These are phyloP conservation scores for Latrodectus geometricus DNA, from an alignment of 1,140 invertebrate genomes.

Conservation along the genomic window DNA sequence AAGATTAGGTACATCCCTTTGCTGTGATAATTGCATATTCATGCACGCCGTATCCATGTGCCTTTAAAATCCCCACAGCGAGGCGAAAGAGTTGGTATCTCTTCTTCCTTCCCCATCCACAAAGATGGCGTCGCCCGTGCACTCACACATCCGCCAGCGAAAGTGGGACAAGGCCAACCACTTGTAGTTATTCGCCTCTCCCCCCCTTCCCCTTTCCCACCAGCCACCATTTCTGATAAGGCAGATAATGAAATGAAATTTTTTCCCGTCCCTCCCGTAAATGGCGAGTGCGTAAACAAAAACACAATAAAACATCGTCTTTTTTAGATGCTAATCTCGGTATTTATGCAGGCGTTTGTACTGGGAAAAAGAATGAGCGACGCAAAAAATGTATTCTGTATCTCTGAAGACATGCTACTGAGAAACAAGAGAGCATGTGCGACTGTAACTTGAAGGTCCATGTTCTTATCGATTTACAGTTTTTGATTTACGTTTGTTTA, in stretches of 20 bases:
- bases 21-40: not conserved
- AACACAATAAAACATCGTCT: no score
- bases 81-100: not conserved
- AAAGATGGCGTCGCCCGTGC: conserved; percentile 33
- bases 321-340: no score
- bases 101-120: conserved; percentile 16
- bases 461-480: no score
- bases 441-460: no score
- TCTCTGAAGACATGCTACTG: no score
- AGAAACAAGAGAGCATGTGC: no score
- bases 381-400: no score
- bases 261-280: not conserved
- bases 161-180: conserved; percentile 59
- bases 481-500: no score
- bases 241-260: conserved; percentile 28
- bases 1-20: not conserved
- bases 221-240: conserved; percentile 18
- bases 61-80: not conserved
- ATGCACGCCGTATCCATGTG: not conserved
- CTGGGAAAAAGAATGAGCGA: no score
- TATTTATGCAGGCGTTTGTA: no score
- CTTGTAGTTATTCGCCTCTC: conserved; percentile 26
- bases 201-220: not conserved
- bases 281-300: not conserved
- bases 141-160: conserved; percentile 35